A percentile compares a stretch with the other conserved stretches of the same genome.
Evolutionary conservation across 1,140 invertebrate species (phyloP).

Genomic region (Chironomus striatipennis): DNA sequence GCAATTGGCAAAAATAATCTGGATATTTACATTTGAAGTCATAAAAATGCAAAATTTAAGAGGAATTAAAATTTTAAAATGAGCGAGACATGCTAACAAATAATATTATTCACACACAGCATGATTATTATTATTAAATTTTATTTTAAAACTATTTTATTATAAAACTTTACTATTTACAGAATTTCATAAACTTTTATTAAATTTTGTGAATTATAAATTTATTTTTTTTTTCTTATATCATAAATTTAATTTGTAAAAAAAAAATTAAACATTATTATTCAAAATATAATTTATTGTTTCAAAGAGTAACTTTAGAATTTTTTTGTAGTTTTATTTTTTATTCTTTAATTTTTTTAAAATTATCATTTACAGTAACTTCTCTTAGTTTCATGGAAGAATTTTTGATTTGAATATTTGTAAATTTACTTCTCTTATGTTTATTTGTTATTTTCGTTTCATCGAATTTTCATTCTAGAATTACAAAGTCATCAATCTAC

Average conservation of each 20-base stretch:
- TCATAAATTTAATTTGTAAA: no score
- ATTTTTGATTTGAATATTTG: background rate
- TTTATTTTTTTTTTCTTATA: no score
- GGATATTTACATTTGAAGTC: no score
- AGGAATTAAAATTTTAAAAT: no score
- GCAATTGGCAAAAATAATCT: no score
- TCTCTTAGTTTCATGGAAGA: background rate
- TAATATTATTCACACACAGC: background rate
- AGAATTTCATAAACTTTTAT: no score
- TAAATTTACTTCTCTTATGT: background rate
- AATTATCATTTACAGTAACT: background rate
- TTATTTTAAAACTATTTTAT: background rate
- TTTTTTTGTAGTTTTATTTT: constrained; percentile 2
- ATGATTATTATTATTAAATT: background rate
- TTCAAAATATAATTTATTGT: no score
- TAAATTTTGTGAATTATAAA: no score
- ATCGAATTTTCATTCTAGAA: constrained; percentile 27
- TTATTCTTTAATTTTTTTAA: background rate
- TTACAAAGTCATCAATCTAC: constrained; percentile 17
- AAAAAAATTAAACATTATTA: no score
- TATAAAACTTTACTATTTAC: background rate
- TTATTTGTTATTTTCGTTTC: constrained; percentile 23
- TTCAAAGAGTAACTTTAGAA: no score
- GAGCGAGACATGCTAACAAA: no score
- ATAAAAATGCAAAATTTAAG: no score